Base-by-base conservation (phyloP, 2,888 invertebrate species). In the Himalopsyche anomala region DNA sequence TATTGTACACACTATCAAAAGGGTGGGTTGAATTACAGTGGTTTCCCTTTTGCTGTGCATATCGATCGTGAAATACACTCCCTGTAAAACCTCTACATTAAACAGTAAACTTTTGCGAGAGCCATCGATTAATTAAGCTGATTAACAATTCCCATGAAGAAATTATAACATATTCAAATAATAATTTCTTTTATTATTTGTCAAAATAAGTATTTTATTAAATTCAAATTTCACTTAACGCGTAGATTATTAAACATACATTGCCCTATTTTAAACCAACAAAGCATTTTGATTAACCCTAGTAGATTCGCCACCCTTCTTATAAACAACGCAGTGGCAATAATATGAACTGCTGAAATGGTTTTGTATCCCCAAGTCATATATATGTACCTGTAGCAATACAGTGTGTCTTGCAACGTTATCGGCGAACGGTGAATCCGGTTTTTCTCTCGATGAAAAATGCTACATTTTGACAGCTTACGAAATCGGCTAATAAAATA, bases 221-320 rank as follows among this genome's bases (percentile, higher is more conserved):
- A 4, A 51, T 15, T 2, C 28, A 28, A n/a, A 28, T 28, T 28
- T 12, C 15, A 51, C 51, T 51, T 51, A 4, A 51, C 45, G 6
- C 9, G 9, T 45, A 11, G 6, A 45, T 6, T 45, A 45, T 9
- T 45, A 45, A 83, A 79, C 55, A 80, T 54, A 84, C 80, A 19
- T 54, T 55, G 51, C n/a, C 17, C 17, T 80, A n/a, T 40, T 11
- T 40, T 40, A 85, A 83, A 42, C 40, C 83, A 62, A 85, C 85
- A 85, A 83, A 83, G 80, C 80, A 56, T 80, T 85, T 85, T 85
- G 85, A 85, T 85, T 85, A 85, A 85, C 83, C 82, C 80, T 54
- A 15, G 62, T n/a, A 42, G 5, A 40, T 28, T 45, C 40, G 12
- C 9, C 51, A 12, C 82, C 82, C 74, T 82, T 12, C 3, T 51